These are phyloP conservation scores for Hycleus phaleratus DNA, from an alignment of 1,140 invertebrate genomes.

Conservation along the genomic window DNA sequence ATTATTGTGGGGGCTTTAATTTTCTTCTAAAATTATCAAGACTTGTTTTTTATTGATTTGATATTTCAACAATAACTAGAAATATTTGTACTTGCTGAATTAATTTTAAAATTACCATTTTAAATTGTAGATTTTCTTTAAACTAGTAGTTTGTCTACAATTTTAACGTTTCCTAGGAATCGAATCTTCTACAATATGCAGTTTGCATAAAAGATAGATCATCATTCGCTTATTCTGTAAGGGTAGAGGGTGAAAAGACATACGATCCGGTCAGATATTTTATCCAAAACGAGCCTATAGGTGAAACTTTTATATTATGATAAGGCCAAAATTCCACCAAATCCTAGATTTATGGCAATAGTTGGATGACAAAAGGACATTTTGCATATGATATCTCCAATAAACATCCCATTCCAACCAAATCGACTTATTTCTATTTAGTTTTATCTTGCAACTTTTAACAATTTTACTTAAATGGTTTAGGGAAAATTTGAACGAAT, in stretches of 20 bases:
- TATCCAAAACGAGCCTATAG: conserved; percentile 7
- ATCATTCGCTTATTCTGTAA: too few species aligned
- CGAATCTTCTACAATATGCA: too few species aligned
- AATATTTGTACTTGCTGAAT: too few species aligned
- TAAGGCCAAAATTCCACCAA: conserved; percentile 18
- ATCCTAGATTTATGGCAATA: conserved; percentile 30
- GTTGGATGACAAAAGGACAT: conserved; percentile 26
- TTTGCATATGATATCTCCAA: conserved; percentile 27
- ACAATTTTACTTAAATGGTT: background rate
- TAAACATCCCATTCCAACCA: too few species aligned
- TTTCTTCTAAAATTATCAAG: background rate
- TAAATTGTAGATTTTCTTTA: too few species aligned
- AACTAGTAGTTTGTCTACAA: too few species aligned
- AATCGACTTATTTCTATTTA: too few species aligned
- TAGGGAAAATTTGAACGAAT: conserved; percentile 1
- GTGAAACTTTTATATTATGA: conserved; percentile 14
- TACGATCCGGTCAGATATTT: conserved; percentile 11
- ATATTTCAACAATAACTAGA: background rate
- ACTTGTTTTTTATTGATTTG: conserved; percentile 1
- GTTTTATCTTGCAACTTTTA: too few species aligned
- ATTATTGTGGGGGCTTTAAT: conserved; percentile 8
- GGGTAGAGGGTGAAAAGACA: too few species aligned
- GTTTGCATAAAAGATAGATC: too few species aligned
- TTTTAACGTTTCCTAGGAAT: too few species aligned
- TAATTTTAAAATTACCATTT: too few species aligned